Conservation (phyloP, 53 echinoderm and acorn worm genomes). For the Patiria pectinifera region DNA sequence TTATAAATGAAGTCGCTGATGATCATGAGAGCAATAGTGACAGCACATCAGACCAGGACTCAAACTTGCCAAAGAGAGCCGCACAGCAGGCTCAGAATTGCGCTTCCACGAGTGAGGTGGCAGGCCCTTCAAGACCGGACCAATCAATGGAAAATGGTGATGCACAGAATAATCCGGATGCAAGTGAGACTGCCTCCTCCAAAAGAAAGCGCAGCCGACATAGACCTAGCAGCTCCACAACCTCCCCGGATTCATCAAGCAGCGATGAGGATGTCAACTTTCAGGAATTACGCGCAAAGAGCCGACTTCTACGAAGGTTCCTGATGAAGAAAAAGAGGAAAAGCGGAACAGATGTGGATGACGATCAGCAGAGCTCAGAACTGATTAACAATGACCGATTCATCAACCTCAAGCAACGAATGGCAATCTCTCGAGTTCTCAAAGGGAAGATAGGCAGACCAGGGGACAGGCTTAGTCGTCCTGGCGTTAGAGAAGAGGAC, state of each 20-base stretch:
- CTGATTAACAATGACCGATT: constrained; percentile 32
- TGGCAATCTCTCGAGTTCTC: constrained; percentile 54
- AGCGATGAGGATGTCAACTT: constrained; percentile 46
- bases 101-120: constrained; percentile 8
- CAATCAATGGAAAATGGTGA: not conserved
- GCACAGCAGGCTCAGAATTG: not conserved
- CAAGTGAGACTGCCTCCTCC: constrained; percentile 27
- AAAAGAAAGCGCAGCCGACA: constrained; percentile 40
- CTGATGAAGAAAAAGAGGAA: constrained; percentile 41
- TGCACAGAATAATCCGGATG: not conserved
- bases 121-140: not conserved
- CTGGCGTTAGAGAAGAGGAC: constrained; percentile 39
- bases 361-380: constrained; percentile 10
- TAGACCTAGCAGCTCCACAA: constrained; percentile 50
- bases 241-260: constrained; percentile 46
- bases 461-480: constrained; percentile 1
- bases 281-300: constrained; percentile 24
- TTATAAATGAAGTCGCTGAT: not conserved
- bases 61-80: not conserved
- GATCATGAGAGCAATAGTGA: not conserved
- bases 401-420: constrained; percentile 65
- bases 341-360: constrained; percentile 16
- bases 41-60: not conserved
- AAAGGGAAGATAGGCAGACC: constrained; percentile 47
- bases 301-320: constrained; percentile 46